Evolutionary conservation across 2,113 vertebrate species (phyloP).

Genomic region (Apeltes quadracus): DNA sequence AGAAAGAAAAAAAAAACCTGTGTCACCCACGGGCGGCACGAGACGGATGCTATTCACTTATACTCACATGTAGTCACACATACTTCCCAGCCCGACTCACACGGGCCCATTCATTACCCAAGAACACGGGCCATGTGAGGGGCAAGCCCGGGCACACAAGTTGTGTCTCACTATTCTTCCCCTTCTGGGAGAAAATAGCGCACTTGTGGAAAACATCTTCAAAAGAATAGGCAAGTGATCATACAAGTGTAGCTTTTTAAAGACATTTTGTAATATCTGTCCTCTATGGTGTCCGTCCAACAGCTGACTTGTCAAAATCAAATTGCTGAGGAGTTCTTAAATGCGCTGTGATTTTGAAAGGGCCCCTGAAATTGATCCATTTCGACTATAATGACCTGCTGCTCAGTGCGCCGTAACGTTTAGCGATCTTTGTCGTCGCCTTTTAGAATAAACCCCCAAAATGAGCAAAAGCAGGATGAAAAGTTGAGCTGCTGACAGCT

Average conservation of each 20-base stretch:
- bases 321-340: slow-evolving; percentile 12
- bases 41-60: slow-evolving; percentile 45
- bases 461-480: background rate
- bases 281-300: slow-evolving; percentile 24
- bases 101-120: slow-evolving; percentile 52
- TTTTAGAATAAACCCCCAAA: slow-evolving; percentile 32
- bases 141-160: slow-evolving; percentile 58
- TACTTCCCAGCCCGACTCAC: slow-evolving; percentile 34
- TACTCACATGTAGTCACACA: slow-evolving; percentile 47
- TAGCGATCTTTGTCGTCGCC: slow-evolving; percentile 42
- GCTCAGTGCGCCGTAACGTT: slow-evolving; percentile 17
- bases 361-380: background rate
- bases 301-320: slow-evolving; percentile 31
- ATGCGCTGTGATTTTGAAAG: slow-evolving; percentile 41
- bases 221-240: slow-evolving; percentile 18
- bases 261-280: slow-evolving; percentile 18
- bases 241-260: background rate
- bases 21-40: background rate
- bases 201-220: slow-evolving; percentile 38
- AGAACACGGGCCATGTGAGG: slow-evolving; percentile 26
- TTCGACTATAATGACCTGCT: slow-evolving; percentile 44
- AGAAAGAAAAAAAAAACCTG: background rate
- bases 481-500: slow-evolving; percentile 19
- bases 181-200: slow-evolving; percentile 16
- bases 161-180: slow-evolving; percentile 36